These are phyloP conservation scores for Calephelis nemesis DNA, from an alignment of 1,140 invertebrate genomes.

Conservation along the genomic window DNA sequence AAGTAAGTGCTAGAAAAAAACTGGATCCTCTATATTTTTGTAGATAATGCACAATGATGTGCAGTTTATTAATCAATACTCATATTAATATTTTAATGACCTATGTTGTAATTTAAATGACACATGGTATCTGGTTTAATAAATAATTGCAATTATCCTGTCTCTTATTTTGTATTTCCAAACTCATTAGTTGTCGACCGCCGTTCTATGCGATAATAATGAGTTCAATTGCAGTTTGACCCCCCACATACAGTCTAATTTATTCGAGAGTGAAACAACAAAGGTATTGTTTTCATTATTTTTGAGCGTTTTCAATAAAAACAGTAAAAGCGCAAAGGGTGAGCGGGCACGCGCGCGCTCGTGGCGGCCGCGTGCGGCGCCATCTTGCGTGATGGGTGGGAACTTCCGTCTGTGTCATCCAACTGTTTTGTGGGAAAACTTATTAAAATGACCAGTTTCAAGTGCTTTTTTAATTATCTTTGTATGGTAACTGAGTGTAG, in stretches of 20 bases:
- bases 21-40: no score
- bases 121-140: constrained; percentile 39
- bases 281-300: constrained; percentile 66
- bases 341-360: constrained; percentile 45
- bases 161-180: constrained; percentile 29
- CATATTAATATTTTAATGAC: constrained; percentile 34
- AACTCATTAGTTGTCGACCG: constrained; percentile 3
- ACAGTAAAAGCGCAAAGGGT: constrained; percentile 58
- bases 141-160: constrained; percentile 32
- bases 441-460: constrained; percentile 24
- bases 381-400: constrained; percentile 67
- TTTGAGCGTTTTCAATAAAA: constrained; percentile 72
- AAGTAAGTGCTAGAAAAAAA: no score
- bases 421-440: constrained; percentile 58
- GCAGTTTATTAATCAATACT: constrained; percentile 35
- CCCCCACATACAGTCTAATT: constrained; percentile 61
- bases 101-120: constrained; percentile 24
- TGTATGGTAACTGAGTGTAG: constrained; percentile 4
- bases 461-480: constrained; percentile 25
- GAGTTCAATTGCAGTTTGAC: constrained; percentile 73
- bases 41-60: neutral
- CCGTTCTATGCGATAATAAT: constrained; percentile 41
- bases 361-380: constrained; percentile 54
- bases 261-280: constrained; percentile 58
- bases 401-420: constrained; percentile 63